Base-by-base conservation (phyloP, 2,888 invertebrate species). In the Thelaira solivaga region DNA sequence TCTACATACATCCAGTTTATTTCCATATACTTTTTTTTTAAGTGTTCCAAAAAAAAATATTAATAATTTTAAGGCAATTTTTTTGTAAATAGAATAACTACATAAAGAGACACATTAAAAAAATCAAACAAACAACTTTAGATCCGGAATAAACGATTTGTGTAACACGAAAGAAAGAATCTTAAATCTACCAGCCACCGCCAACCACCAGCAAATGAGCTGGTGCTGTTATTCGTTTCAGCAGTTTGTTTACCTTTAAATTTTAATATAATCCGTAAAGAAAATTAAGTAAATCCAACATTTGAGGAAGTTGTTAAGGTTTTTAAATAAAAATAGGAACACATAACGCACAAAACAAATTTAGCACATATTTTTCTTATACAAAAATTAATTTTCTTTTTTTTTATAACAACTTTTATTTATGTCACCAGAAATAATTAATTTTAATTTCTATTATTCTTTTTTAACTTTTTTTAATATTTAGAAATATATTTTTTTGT, bases 201-300 rank as follows among this genome's bases (percentile, higher is more conserved):
- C 26, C 47, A 26, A 18, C n/a, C 39, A 49, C 34, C 49, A 11
- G 20, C 24, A 47, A 29, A 24, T 13, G 0, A 34, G 45, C 20
- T 57, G 10, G 43, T 8, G 43, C 11, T 34, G 31, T 10, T 16
- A 3, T 24, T 10, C 13, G 10, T 31, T 43, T 51, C 18, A 36
- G n/a, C 18, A 34, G 13, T 55, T 47, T 67, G 43, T 72, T 72
- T 73, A 68, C 61, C 68, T 73, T 65, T 47, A 36, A 55, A 55
- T 43, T 43, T 74, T 59, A 69, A 71, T 61, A 74, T 78, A 78
- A 74, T 78, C 74, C 74, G 69, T 7, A 39, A 36, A 55, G 34
- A 73, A 71, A 51, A 69, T 69, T 49, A 61, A 78, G 29, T 71
- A 65, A 61, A 78, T 74, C 65, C 74, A 51, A 78, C 31, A 65